Percentiles rank a stretch among this genome's conserved stretches.
These are phyloP conservation scores for Anguilla japonica DNA, from an alignment of 2,113 vertebrate species.

Conservation along the genomic window DNA sequence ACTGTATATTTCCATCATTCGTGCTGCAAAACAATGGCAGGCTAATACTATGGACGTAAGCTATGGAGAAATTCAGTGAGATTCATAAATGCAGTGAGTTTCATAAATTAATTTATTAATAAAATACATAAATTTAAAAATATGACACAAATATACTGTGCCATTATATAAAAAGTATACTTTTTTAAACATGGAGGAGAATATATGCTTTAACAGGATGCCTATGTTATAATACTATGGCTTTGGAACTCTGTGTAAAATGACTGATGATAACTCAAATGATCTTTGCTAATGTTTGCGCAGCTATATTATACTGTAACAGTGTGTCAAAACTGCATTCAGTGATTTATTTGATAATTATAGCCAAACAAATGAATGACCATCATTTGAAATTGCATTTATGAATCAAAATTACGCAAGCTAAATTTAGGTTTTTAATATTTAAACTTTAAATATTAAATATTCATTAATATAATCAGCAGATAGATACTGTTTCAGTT, in stretches of 20 bases:
- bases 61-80: no score
- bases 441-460: slow-evolving; percentile 3
- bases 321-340: background rate
- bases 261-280: background rate
- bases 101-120: no score
- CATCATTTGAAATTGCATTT: background rate
- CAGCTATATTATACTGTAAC: background rate
- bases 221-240: background rate
- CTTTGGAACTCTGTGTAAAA: background rate
- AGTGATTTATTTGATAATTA: background rate
- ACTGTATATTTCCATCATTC: background rate
- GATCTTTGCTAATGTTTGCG: background rate
- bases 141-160: background rate
- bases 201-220: background rate
- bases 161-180: background rate
- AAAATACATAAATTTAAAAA: background rate
- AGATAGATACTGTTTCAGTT: background rate
- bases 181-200: background rate
- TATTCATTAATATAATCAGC: slow-evolving; percentile 3
- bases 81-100: no score
- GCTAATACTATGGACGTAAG: background rate
- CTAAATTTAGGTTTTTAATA: background rate
- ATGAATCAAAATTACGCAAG: background rate
- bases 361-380: background rate
- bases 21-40: background rate